Evolutionary conservation across 2,888 invertebrate species (phyloP), one percentile per base, ranked within the genome.

Genomic region (Morpho deidamia): DNA sequence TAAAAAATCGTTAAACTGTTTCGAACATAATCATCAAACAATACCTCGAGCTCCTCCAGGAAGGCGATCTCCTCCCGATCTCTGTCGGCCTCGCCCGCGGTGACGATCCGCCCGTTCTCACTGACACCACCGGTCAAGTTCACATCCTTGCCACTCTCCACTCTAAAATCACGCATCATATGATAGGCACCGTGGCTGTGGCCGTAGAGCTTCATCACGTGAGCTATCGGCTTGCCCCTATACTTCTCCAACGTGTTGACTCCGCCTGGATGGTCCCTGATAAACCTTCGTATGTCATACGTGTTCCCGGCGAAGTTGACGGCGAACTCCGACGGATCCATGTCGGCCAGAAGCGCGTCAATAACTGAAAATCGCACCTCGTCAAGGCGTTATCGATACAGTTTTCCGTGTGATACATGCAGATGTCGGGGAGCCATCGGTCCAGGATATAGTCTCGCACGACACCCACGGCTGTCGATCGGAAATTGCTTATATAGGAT

Each of bases 241-340:
- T 86, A 93, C n/a, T 77, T 76, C 62, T 89, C 81, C 0, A 95
- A 76, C 1, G 93, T 93, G 65, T 92, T 93, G 0, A 91, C 74
- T 0, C 95, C 95, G 0, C 95, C 95, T 0, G 95, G 95, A 75
- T 95, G 95, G 65, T 94, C 93, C 49, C 90, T 90, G 48, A 94
- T 66, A 69, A 95, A 95, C 37, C 84, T 76, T 44, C 90, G 81
- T 51, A 95, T 83, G 70, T 95, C 92, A 77, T 95, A 95, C 46
- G 76, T 77, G 38, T 90, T 81, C 8, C 85, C 83, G 55, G 84
- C 80, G 69, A 83, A 91, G 14, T 60, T 58, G 1, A 90, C 81
- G 11, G 77, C 78, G 60, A 88, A 87, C n/a, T 63, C 61, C 40
- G 66, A 65, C 33, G 66, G 44, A 43, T 66, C 70, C 72, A 72